These are phyloP conservation scores for honey bee (Apis mellifera) DNA, from an alignment of 1,140 invertebrate species.

Conservation along the genomic window Amel_HAv3.1 CM009938.2:5864001-5864500, in stretches of 20 bases:
- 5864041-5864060: not conserved
- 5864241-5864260: slow-evolving; percentile 55
- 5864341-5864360: not conserved
- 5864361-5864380: slow-evolving; percentile 19
- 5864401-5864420: not conserved
- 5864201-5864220: slow-evolving; percentile 20
- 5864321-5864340: slow-evolving; percentile 25
- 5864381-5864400: not conserved
- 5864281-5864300: slow-evolving; percentile 33
- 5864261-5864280: slow-evolving; percentile 49
- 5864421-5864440: slow-evolving; percentile 17
- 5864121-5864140: slow-evolving; percentile 47
- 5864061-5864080: not conserved
- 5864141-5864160: slow-evolving; percentile 49
- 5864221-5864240: slow-evolving; percentile 43
- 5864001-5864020: slow-evolving; percentile 39
- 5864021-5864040: slow-evolving; percentile 44
- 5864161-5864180: not conserved
- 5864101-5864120: slow-evolving; percentile 54
- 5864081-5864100: too few relatives aligned
- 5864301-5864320: slow-evolving; percentile 14
- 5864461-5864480: slow-evolving; percentile 41
- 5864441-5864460: slow-evolving; percentile 2
- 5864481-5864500: not conserved
- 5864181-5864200: slow-evolving; percentile 30